A percentile compares a stretch with the other conserved stretches of the same genome.
These are phyloP conservation scores for Cyaniris semiargus DNA, from an alignment of 2,888 invertebrate genomes.

Conservation along the genomic window DNA sequence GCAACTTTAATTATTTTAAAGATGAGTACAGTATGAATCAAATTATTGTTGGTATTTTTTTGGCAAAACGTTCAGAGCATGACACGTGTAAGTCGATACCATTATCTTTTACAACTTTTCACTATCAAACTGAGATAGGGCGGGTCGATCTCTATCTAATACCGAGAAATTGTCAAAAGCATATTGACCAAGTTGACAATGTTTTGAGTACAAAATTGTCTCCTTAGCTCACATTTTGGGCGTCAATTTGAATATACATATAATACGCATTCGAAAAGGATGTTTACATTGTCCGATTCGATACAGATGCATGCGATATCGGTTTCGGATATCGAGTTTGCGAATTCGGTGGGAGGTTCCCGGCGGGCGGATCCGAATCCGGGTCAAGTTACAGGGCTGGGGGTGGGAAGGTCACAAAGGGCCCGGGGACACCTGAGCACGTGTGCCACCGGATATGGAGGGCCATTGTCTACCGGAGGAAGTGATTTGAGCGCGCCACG, in stretches of 20 bases:
- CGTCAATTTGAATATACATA: not conserved
- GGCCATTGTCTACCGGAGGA: slow-evolving; percentile 76
- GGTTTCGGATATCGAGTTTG: slow-evolving; percentile 50
- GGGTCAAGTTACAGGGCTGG: slow-evolving; percentile 77
- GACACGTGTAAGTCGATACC: not conserved
- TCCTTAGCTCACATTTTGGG: not conserved
- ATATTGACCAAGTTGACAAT: not conserved
- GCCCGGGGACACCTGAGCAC: slow-evolving; percentile 75
- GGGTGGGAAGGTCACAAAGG: slow-evolving; percentile 60
- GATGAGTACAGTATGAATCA: not conserved
- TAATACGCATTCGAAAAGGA: slow-evolving; percentile 34
- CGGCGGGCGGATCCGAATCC: slow-evolving; percentile 67
- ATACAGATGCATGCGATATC: slow-evolving; percentile 70
- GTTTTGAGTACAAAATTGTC: not conserved
- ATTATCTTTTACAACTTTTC: not conserved
- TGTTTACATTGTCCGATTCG: slow-evolving; percentile 45
- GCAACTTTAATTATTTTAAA: not conserved
- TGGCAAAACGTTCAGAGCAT: not conserved
- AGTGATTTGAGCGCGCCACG: slow-evolving; percentile 72
- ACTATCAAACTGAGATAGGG: not conserved
- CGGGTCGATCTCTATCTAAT: not conserved
- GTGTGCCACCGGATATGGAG: slow-evolving; percentile 76
- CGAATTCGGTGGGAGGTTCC: slow-evolving; percentile 70
- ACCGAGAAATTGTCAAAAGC: not conserved
- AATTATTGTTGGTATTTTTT: not conserved